Base-by-base conservation (phyloP, 2,888 invertebrate genomes). In the Acholoe squamosa region DNA sequence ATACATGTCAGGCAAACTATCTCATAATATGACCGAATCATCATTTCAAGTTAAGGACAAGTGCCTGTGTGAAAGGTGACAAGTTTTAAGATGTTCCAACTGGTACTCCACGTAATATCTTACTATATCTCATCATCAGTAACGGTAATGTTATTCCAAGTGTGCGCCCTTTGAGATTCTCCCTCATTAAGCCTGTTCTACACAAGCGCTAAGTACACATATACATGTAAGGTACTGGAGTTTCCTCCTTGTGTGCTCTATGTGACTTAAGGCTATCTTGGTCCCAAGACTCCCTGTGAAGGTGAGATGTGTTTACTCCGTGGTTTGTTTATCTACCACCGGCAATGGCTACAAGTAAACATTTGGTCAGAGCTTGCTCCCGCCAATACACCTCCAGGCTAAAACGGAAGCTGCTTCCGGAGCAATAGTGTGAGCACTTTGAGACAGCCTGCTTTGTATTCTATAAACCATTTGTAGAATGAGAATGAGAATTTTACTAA, bases 61-160 rank as follows among this genome's bases (percentile, higher is more conserved):
- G 10, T 43, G 43, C 3, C 43, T 43, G 43, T 43, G 43, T 3
- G 43, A 43, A 43, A 43, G 43, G 43, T 3, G 10, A 43, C 43
- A 43, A 7, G 43, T 43, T 43, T 43, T 7, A 3, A 12, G 19
- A 12, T 12, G 1, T n/a, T 5, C n/a, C n/a, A n/a, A 61, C 61
- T 3, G 61, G 19, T 61, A 3, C 5, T n/a, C 5, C 3, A 61
- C 61, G n/a, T 61, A 61, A 61, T 61, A 3, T 61, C 43, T 61
- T 61, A 22, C 3, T n/a, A 19, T 61, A 61, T 61, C 61, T 19
- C 61, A n/a, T 3, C 61, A 61, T 61, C 61, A 61, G 61, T 61
- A 61, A 61, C 61, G 61, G 61, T 61, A 61, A 14, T 61, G 61
- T 61, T 61, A 61, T 61, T 61, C 61, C 61, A 61, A 61, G 61